phyloP scores from a whole-genome alignment of 2,888 invertebrate species.

The Eupithecia dodoneata region DNA sequence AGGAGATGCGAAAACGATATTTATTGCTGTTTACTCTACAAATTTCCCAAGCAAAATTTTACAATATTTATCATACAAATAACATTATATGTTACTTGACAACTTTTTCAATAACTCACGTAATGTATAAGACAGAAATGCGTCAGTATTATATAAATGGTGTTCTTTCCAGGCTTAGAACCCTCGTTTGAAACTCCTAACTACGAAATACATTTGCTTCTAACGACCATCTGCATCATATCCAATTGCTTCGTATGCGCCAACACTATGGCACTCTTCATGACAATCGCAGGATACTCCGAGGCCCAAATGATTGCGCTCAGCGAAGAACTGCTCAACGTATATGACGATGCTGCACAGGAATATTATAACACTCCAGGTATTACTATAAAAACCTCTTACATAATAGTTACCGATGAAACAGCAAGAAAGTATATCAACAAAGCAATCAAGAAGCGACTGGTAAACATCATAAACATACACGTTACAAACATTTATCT shows the following conservation, averaged over 20 bases:
- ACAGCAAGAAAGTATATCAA: neutral
- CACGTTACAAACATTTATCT: neutral
- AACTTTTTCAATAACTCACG: neutral
- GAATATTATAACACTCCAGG: neutral
- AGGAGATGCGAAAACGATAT: neutral
- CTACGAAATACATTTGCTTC: neutral
- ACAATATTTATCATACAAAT: too few species aligned
- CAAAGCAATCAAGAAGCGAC: neutral
- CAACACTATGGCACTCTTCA: conserved; percentile 8
- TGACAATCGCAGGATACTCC: neutral
- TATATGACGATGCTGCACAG: neutral
- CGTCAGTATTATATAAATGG: neutral
- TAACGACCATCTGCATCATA: neutral
- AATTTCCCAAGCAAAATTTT: neutral
- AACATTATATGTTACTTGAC: neutral
- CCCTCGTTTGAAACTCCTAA: conserved; percentile 6
- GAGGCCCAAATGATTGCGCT: conserved; percentile 2
- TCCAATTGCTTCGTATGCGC: conserved; percentile 1
- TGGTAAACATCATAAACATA: neutral
- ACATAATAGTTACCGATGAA: neutral
- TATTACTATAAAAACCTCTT: neutral
- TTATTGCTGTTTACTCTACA: neutral
- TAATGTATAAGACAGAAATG: neutral
- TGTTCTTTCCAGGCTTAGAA: conserved; percentile 1
- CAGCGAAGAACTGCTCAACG: conserved; percentile 2